Conservation (phyloP, 2,888 invertebrate genomes). For the Pinctada fucata region DNA sequence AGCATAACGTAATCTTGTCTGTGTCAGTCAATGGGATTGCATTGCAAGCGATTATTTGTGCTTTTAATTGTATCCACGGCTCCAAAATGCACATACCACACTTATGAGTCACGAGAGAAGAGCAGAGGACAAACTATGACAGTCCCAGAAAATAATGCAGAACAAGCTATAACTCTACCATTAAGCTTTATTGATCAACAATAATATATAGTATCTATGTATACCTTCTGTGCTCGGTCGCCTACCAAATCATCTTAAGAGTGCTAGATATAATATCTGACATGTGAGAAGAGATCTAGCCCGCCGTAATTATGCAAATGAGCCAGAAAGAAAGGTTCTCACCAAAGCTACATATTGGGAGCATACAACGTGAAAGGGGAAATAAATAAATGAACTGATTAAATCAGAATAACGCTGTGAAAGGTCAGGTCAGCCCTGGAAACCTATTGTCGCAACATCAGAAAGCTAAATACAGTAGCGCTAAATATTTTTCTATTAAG, state of each 20-base stretch:
- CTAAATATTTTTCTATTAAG: constrained; percentile 24
- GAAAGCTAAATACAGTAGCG: background rate
- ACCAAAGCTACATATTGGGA: background rate
- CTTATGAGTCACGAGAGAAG: background rate
- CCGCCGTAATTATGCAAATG: background rate
- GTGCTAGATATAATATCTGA: background rate
- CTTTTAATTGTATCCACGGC: background rate
- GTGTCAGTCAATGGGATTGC: background rate
- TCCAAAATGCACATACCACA: background rate
- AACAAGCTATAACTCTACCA: background rate
- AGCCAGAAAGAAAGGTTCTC: background rate
- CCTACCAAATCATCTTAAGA: background rate
- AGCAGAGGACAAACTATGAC: background rate
- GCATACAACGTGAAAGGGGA: background rate
- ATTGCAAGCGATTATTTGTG: background rate
- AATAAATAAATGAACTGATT: background rate
- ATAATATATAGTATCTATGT: background rate
- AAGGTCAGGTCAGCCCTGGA: background rate
- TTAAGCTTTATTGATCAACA: background rate
- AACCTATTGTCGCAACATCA: constrained; percentile 10
- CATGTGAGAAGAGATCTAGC: background rate
- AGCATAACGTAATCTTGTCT: no score
- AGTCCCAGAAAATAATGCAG: background rate
- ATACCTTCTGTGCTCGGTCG: background rate
- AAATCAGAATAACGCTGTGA: background rate